Conservation (phyloP, 2,113 vertebrate genomes). For the Eubucco bourcierii region DNA sequence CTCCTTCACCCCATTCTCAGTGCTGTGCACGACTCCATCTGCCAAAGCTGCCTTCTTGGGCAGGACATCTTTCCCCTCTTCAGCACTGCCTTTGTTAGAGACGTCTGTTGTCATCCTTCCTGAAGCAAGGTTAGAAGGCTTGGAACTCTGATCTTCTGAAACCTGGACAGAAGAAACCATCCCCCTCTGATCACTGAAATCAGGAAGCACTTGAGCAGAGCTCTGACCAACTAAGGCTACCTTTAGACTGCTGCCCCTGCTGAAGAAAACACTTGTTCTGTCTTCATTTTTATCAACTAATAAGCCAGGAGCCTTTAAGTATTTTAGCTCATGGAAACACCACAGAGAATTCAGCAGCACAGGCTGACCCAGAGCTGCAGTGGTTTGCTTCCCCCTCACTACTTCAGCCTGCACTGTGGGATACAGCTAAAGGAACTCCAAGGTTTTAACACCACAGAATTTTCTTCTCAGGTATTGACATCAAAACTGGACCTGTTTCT, state of each 20-base stretch:
- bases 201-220: not conserved
- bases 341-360: not conserved
- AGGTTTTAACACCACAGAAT: not conserved
- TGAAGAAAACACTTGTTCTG: not conserved
- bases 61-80: slow-evolving; percentile 84
- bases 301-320: not conserved
- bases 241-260: not conserved
- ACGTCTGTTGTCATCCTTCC: slow-evolving; percentile 88
- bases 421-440: not conserved
- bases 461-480: not conserved
- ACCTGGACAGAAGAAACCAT: slow-evolving; percentile 46
- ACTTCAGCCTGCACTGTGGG: not conserved
- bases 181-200: not conserved
- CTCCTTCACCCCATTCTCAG: slow-evolving; percentile 77
- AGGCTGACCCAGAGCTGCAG: not conserved
- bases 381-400: too few relatives aligned
- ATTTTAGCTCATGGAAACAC: not conserved
- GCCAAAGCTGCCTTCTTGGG: slow-evolving; percentile 81
- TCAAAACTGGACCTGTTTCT: not conserved
- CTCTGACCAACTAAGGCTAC: not conserved
- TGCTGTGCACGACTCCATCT: slow-evolving; percentile 68
- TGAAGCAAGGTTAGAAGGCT: slow-evolving; percentile 38
- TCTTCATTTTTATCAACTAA: not conserved
- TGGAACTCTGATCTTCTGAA: slow-evolving; percentile 66
- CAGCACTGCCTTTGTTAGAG: slow-evolving; percentile 83